Conservation (phyloP, 2,888 invertebrate species). For the Caprella mutica region DNA sequence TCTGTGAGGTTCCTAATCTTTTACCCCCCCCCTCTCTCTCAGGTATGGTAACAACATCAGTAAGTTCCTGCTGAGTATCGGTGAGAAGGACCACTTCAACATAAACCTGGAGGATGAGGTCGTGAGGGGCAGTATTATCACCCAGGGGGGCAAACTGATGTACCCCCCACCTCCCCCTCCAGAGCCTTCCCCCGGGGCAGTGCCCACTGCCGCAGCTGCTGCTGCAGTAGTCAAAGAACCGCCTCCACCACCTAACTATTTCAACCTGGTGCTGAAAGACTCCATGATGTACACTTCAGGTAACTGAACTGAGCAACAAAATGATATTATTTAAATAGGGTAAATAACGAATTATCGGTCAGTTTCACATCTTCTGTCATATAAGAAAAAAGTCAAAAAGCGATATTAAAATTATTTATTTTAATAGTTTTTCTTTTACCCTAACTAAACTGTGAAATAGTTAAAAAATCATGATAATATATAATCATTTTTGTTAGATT, state of each 20-base stretch:
- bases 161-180: conserved; percentile 66
- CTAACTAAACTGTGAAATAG: no score
- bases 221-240: conserved; percentile 35
- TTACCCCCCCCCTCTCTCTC: not conserved
- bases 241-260: conserved; percentile 51
- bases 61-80: conserved; percentile 69
- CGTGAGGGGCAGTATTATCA: conserved; percentile 66
- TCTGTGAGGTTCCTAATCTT: no score
- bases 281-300: conserved; percentile 57
- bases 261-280: conserved; percentile 57
- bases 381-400: no score
- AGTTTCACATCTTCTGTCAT: no score
- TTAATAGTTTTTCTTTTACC: no score
- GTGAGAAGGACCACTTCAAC: conserved; percentile 60
- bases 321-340: no score
- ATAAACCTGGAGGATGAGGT: conserved; percentile 76
- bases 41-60: conserved; percentile 78
- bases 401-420: no score
- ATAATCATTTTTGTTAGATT: no score
- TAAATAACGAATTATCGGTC: no score
- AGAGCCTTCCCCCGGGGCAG: conserved; percentile 43
- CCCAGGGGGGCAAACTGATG: conserved; percentile 59
- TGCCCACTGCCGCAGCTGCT: conserved; percentile 41
- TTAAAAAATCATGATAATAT: no score
- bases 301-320: no score